These are phyloP conservation scores for Rhamphomyia laevipes DNA, from an alignment of 2,888 invertebrate species.

Conservation along the genomic window DNA sequence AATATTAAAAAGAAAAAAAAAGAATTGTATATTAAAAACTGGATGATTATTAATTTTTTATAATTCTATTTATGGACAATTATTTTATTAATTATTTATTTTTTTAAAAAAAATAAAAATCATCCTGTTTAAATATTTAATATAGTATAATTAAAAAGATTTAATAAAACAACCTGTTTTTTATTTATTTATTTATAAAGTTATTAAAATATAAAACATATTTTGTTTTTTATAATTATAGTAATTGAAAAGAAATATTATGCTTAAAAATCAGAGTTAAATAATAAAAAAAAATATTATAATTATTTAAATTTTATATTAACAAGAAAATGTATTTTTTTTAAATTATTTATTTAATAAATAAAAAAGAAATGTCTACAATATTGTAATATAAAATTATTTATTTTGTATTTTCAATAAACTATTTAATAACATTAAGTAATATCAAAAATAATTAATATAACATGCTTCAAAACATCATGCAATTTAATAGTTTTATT, in stretches of 20 bases:
- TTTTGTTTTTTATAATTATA: slow-evolving; percentile 1
- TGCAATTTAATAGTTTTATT: slow-evolving; percentile 12
- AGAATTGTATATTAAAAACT: too few species aligned
- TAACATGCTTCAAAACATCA: slow-evolving; percentile 18
- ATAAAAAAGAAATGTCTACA: not conserved
- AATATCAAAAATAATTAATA: slow-evolving; percentile 10
- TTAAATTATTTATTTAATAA: not conserved
- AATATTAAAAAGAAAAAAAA: too few species aligned
- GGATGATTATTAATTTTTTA: too few species aligned
- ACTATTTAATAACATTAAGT: too few species aligned
- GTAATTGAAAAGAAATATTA: not conserved
- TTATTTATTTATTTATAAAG: not conserved
- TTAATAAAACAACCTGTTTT: slow-evolving; percentile 2
- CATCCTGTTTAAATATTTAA: not conserved
- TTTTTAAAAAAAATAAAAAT: slow-evolving; percentile 15
- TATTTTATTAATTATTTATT: too few species aligned
- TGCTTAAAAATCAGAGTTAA: too few species aligned
- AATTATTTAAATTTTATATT: too few species aligned
- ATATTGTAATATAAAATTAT: too few species aligned
- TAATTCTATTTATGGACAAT: too few species aligned
- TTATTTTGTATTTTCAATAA: too few species aligned
- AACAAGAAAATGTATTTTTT: too few species aligned
- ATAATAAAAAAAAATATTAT: too few species aligned
- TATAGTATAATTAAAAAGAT: slow-evolving; percentile 9
- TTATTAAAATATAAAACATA: not conserved